Evolutionary conservation across 2,113 vertebrate species (phyloP).

Genomic region (Pantherophis guttatus): DNA sequence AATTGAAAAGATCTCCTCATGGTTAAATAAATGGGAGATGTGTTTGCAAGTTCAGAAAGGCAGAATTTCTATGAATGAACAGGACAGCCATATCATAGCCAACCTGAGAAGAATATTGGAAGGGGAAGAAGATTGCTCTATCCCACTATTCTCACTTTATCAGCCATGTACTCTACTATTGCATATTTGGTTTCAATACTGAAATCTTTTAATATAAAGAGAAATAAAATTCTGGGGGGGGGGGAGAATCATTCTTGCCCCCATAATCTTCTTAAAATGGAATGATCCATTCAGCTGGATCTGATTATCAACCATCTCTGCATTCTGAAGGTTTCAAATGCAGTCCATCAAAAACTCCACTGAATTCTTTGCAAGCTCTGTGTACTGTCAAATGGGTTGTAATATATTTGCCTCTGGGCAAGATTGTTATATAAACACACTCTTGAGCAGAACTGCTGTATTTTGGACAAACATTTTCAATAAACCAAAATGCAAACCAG

Average conservation of each 20-base stretch:
- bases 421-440: slow-evolving; percentile 15
- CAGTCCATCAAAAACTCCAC: not conserved
- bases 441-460: not conserved
- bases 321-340: not conserved
- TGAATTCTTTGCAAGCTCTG: not conserved
- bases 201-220: not conserved
- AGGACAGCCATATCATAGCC: not conserved
- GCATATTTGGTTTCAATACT: not conserved
- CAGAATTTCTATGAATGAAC: not conserved
- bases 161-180: not conserved
- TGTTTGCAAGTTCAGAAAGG: not conserved
- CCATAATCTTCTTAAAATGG: fast-evolving
- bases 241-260: too few species aligned
- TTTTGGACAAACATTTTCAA: slow-evolving; percentile 19
- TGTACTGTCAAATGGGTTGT: not conserved
- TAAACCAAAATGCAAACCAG: slow-evolving; percentile 22
- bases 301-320: not conserved
- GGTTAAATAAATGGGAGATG: not conserved
- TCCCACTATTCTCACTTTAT: not conserved
- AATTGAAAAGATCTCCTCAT: not conserved
- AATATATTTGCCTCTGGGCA: slow-evolving; percentile 14
- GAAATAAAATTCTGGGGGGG: not conserved
- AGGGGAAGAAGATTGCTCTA: not conserved
- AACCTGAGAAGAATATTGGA: not conserved
- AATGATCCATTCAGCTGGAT: not conserved